Conservation (phyloP, 2,113 vertebrate species). For the Macaca nemestrina region DNA sequence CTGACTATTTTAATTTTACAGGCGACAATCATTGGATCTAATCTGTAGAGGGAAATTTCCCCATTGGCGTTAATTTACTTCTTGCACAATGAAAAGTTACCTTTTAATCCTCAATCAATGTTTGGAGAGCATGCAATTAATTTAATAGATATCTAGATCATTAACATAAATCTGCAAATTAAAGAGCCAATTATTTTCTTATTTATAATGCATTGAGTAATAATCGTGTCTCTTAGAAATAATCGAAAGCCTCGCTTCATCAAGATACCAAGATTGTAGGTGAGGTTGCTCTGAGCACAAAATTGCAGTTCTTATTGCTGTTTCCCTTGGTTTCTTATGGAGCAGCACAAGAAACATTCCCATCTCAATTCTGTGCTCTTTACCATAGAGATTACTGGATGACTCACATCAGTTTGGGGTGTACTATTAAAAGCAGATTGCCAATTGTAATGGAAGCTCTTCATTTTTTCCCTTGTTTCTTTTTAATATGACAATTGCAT, state of each 20-base stretch:
- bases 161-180: slow-evolving; percentile 87
- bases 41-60: slow-evolving; percentile 82
- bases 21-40: slow-evolving; percentile 81
- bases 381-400: slow-evolving; percentile 71
- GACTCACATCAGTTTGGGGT: slow-evolving; percentile 78
- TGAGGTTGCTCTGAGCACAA: slow-evolving; percentile 66
- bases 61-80: slow-evolving; percentile 84
- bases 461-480: slow-evolving; percentile 66
- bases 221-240: slow-evolving; percentile 76
- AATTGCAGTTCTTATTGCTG: slow-evolving; percentile 71
- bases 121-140: slow-evolving; percentile 82
- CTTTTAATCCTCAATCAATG: slow-evolving; percentile 87
- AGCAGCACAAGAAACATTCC: slow-evolving; percentile 61
- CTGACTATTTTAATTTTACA: slow-evolving; percentile 86
- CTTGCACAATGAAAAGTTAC: slow-evolving; percentile 82
- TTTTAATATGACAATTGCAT: slow-evolving; percentile 75
- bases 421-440: slow-evolving; percentile 81
- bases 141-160: slow-evolving; percentile 82
- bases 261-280: slow-evolving; percentile 77
- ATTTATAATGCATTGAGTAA: slow-evolving; percentile 81
- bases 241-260: slow-evolving; percentile 75
- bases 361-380: slow-evolving; percentile 70
- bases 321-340: slow-evolving; percentile 58
- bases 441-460: slow-evolving; percentile 69
- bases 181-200: slow-evolving; percentile 82